Conservation (phyloP, 2,888 invertebrate genomes). For the Calephelis perditalis region DNA sequence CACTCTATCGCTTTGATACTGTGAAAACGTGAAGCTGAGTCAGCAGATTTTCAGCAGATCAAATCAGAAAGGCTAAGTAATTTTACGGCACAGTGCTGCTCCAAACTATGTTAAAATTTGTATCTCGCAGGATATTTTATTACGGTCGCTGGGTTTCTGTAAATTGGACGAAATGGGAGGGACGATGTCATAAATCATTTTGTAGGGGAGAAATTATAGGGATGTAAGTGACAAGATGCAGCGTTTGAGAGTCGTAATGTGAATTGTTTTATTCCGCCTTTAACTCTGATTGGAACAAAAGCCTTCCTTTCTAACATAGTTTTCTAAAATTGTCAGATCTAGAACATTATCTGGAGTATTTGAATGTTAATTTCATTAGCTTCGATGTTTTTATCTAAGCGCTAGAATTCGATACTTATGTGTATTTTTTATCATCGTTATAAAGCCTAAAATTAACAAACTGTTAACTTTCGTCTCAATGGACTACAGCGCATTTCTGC, state of each 20-base stretch:
- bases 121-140: constrained; percentile 48
- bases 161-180: constrained; percentile 62
- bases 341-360: no score
- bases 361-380: no score
- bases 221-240: background rate
- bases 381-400: no score
- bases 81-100: constrained; percentile 5
- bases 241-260: background rate
- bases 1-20: background rate
- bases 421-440: no score
- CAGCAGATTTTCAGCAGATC: constrained; percentile 1
- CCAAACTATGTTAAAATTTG: constrained; percentile 29
- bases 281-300: no score
- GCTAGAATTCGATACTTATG: no score
- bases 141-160: constrained; percentile 51
- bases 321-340: no score
- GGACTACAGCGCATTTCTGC: no score
- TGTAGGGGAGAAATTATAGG: constrained; percentile 29
- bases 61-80: constrained; percentile 10
- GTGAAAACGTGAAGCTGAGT: background rate
- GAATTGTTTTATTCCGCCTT: no score
- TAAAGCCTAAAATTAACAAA: no score
- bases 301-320: no score
- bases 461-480: no score
- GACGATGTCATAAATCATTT: constrained; percentile 56